These are phyloP conservation scores for Brachionus sp. DNA, from an alignment of 1,140 invertebrate species.

Conservation along the genomic window DNA sequence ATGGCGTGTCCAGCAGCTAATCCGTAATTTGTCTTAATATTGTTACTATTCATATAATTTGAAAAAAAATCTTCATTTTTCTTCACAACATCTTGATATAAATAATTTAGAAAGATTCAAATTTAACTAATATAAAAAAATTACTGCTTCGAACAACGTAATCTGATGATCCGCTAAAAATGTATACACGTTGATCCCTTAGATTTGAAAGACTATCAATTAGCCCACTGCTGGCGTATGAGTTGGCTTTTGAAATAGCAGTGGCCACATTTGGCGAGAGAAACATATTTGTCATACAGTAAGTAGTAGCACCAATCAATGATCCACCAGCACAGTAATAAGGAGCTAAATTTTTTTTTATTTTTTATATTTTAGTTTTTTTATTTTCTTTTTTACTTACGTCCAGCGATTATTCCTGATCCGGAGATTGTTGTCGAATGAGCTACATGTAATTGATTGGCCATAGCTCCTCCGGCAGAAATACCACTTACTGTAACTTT, in stretches of 20 bases:
- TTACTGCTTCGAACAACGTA: constrained; percentile 53
- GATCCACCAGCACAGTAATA: constrained; percentile 53
- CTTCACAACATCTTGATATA: constrained; percentile 50
- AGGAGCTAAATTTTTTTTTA: constrained; percentile 49
- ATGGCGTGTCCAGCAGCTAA: constrained; percentile 20
- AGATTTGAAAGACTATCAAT: constrained; percentile 55
- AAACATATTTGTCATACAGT: constrained; percentile 53
- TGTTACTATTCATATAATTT: constrained; percentile 1
- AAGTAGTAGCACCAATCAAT: constrained; percentile 48
- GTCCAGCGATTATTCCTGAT: constrained; percentile 56
- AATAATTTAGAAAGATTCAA: not conserved
- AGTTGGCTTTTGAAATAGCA: constrained; percentile 6
- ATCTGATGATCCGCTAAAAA: constrained; percentile 56
- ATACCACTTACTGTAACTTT: constrained; percentile 58
- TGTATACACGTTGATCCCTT: constrained; percentile 53
- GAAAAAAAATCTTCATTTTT: constrained; percentile 49
- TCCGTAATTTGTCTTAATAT: not conserved
- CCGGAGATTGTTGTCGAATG: constrained; percentile 55
- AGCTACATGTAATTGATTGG: constrained; percentile 59
- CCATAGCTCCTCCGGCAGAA: constrained; percentile 59
- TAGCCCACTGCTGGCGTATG: not conserved
- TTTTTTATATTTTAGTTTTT: not conserved
- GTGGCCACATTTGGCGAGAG: constrained; percentile 49
- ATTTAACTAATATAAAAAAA: not conserved
- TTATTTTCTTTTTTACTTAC: constrained; percentile 48